A percentile compares a stretch with the other conserved stretches of the same genome.
Conservation (phyloP, 2,888 invertebrate species). For the Sarcophaga caerulescens region DNA sequence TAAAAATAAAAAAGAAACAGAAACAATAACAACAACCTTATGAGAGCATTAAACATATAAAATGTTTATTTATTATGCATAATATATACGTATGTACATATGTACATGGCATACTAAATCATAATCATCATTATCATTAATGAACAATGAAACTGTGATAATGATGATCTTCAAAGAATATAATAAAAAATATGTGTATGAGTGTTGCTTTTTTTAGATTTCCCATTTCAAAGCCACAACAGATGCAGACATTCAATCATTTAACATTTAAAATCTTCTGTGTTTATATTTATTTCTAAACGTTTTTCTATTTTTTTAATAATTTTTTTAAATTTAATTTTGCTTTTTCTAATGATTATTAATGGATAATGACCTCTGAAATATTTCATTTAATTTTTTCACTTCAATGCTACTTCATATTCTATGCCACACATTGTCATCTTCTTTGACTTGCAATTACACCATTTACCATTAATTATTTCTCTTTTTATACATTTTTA, state of each 20-base stretch:
- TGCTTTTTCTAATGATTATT: conserved; percentile 6
- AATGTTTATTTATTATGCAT: conserved; percentile 33
- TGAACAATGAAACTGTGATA: conserved; percentile 6
- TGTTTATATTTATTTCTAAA: not conserved
- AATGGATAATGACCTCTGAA: conserved; percentile 56
- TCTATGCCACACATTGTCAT: conserved; percentile 7
- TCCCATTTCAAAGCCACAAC: conserved; percentile 10
- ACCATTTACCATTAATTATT: conserved; percentile 14
- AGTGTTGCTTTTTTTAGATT: not conserved
- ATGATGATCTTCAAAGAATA: conserved; percentile 47
- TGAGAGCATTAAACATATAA: not conserved
- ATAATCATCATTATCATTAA: conserved; percentile 32
- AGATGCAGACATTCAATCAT: conserved; percentile 43
- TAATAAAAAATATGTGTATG: conserved; percentile 27
- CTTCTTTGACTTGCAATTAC: not conserved
- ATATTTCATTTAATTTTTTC: conserved; percentile 42
- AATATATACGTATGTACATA: not conserved
- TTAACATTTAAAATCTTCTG: conserved; percentile 51
- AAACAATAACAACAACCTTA: not conserved
- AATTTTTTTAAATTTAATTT: too few relatives aligned
- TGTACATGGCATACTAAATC: conserved; percentile 26
- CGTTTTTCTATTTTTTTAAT: not conserved
- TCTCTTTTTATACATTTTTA: not conserved
- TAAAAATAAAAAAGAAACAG: not conserved
- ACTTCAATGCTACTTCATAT: not conserved